These are phyloP conservation scores for Balanococcus diminutus DNA, from an alignment of 2,888 invertebrate genomes.

Conservation along the genomic window DNA sequence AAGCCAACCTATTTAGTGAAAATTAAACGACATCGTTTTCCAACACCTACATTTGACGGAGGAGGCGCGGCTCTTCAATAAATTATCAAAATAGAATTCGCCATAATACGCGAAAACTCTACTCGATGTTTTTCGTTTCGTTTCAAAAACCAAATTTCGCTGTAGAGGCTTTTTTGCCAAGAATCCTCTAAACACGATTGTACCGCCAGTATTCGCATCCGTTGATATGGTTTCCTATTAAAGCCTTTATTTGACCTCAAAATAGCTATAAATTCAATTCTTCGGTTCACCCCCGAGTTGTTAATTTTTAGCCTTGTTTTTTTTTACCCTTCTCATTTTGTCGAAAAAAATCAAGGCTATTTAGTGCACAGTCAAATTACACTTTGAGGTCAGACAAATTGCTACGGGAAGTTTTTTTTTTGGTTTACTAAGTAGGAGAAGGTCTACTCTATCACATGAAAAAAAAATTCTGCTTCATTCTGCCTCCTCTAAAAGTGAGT, in stretches of 20 bases:
- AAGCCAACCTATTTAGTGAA: slow-evolving; percentile 8
- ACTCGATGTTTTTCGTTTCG: neutral
- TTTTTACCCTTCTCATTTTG: too few species aligned
- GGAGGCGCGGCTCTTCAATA: neutral
- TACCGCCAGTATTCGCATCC: neutral
- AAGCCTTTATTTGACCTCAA: neutral
- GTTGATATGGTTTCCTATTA: neutral
- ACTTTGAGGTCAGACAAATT: too few species aligned
- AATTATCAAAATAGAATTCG: slow-evolving; percentile 4
- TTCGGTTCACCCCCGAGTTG: neutral
- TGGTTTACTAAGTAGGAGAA: too few species aligned
- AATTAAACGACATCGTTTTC: slow-evolving; percentile 9
- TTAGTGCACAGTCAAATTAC: too few species aligned
- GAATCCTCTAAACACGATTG: neutral
- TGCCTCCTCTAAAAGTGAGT: too few species aligned
- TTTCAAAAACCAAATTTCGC: neutral
- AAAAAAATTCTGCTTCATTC: too few species aligned
- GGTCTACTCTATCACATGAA: too few species aligned
- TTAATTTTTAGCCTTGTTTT: neutral
- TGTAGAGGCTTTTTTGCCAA: neutral
- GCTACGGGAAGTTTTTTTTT: too few species aligned
- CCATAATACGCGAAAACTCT: neutral
- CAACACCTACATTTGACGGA: slow-evolving; percentile 5
- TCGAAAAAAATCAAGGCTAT: too few species aligned
- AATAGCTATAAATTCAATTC: neutral